A percentile compares a stretch with the other conserved stretches of the same genome.
These are phyloP conservation scores for Aplochiton taeniatus DNA, from an alignment of 2,797 vertebrate species.

Conservation along the genomic window DNA sequence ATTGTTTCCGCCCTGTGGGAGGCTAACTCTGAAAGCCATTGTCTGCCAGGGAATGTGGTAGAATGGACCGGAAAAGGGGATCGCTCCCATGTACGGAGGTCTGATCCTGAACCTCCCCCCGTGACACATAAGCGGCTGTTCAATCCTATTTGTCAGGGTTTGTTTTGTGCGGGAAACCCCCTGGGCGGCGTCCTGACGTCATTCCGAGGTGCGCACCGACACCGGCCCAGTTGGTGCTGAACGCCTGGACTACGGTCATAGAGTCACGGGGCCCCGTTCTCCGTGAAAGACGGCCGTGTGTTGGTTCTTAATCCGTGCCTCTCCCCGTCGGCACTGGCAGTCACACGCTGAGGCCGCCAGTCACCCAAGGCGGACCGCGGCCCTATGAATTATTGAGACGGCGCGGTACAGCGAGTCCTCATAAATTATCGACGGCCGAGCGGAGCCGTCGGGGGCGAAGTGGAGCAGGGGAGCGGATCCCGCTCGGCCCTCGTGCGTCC, in stretches of 20 bases:
- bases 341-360: conserved; percentile 21
- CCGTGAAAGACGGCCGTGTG: too few species aligned
- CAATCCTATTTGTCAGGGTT: too few species aligned
- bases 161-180: too few species aligned
- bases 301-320: too few species aligned
- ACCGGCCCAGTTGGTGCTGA: too few species aligned
- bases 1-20: conserved; percentile 42
- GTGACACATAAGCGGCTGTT: too few species aligned
- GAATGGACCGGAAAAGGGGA: conserved; percentile 20
- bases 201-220: too few species aligned
- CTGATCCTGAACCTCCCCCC: too few species aligned
- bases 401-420: conserved; percentile 67
- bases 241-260: too few species aligned
- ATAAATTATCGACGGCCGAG: conserved; percentile 83
- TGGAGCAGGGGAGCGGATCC: conserved; percentile 41
- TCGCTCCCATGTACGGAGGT: not conserved
- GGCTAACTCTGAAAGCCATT: conserved; percentile 41
- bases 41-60: conserved; percentile 32
- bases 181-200: too few species aligned
- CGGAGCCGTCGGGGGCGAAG: conserved; percentile 51
- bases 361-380: conserved; percentile 49
- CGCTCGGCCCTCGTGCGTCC: conserved; percentile 42
- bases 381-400: conserved; percentile 82
- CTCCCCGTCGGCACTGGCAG: too few species aligned
- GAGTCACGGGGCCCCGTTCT: too few species aligned